These are phyloP conservation scores for Anthonomus grandis DNA, from an alignment of 1,140 invertebrate species.

Conservation along the genomic window DNA sequence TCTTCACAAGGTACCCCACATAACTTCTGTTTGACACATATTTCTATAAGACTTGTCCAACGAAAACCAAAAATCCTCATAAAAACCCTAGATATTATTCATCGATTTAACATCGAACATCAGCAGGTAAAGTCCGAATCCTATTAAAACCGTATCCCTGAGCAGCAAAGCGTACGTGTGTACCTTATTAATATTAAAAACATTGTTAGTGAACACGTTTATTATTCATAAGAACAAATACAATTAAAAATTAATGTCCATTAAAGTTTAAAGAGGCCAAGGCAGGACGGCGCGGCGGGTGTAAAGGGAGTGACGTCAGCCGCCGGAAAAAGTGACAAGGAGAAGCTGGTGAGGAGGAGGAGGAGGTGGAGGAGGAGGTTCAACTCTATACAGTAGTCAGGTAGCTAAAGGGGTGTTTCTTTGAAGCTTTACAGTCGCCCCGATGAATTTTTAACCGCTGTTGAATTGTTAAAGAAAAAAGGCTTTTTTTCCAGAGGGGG, in stretches of 20 bases:
- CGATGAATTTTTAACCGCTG: conserved; percentile 27
- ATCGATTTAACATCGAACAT: too few species aligned
- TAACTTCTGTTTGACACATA: too few species aligned
- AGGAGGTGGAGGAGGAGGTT: too few species aligned
- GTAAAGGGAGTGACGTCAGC: conserved; percentile 26
- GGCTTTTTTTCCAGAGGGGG: conserved; percentile 1
- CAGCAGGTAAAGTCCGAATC: too few species aligned
- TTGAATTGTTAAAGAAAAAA: conserved; percentile 25
- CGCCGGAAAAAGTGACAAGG: conserved; percentile 24
- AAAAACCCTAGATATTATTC: too few species aligned
- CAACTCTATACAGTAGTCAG: conserved; percentile 6
- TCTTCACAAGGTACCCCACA: too few species aligned
- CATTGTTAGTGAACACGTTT: conserved; percentile 32
- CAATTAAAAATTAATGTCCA: conserved; percentile 31
- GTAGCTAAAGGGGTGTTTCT: conserved; percentile 30
- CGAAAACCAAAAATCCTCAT: too few species aligned
- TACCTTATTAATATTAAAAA: conserved; percentile 29
- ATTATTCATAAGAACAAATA: conserved; percentile 36
- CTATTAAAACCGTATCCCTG: too few species aligned
- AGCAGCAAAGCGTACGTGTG: conserved; percentile 11
- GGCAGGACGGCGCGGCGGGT: not conserved
- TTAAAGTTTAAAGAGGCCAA: conserved; percentile 28
- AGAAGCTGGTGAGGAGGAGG: too few species aligned
- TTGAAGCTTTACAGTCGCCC: conserved; percentile 27
- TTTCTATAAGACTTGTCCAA: too few species aligned